phyloP scores from a whole-genome alignment of 1,140 invertebrate genomes.

The Drosophila setifemur region DNA sequence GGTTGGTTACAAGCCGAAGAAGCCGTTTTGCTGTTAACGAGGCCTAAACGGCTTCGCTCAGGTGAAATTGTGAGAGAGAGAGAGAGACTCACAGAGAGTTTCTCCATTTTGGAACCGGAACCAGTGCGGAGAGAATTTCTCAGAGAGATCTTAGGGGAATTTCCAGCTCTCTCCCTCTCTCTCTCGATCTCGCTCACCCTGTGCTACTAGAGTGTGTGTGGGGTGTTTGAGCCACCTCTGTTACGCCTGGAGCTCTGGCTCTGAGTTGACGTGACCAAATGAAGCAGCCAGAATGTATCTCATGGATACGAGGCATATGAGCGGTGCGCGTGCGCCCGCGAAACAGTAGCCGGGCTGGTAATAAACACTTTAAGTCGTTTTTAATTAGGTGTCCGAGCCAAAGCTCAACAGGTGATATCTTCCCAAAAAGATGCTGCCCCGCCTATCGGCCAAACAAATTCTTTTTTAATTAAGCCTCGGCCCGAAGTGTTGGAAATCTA shows the following conservation, averaged over 20 bases:
- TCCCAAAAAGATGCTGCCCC: background rate
- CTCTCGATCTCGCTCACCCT: background rate
- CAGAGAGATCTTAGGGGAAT: constrained; percentile 4
- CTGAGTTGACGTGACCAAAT: constrained; percentile 70
- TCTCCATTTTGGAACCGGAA: constrained; percentile 69
- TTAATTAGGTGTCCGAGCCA: constrained; percentile 71
- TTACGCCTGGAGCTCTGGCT: constrained; percentile 61
- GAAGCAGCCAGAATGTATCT: constrained; percentile 72
- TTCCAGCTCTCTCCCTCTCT: constrained; percentile 16
- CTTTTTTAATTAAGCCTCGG: constrained; percentile 26
- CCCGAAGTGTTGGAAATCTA: constrained; percentile 55
- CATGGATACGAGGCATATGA: constrained; percentile 74
- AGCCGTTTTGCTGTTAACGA: constrained; percentile 78
- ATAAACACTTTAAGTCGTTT: constrained; percentile 81
- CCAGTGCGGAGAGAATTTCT: constrained; percentile 23
- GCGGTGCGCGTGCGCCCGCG: constrained; percentile 38
- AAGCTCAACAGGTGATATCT: constrained; percentile 46
- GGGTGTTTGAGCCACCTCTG: constrained; percentile 58
- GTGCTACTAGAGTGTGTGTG: background rate
- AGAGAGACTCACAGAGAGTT: constrained; percentile 1
- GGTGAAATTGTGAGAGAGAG: constrained; percentile 29
- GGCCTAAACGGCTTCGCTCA: constrained; percentile 70
- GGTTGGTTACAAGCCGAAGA: constrained; percentile 56
- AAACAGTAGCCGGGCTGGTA: constrained; percentile 74
- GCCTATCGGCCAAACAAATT: constrained; percentile 14